Conservation (phyloP, 2,113 vertebrate species). For the Camarhynchus parvulus region DNA sequence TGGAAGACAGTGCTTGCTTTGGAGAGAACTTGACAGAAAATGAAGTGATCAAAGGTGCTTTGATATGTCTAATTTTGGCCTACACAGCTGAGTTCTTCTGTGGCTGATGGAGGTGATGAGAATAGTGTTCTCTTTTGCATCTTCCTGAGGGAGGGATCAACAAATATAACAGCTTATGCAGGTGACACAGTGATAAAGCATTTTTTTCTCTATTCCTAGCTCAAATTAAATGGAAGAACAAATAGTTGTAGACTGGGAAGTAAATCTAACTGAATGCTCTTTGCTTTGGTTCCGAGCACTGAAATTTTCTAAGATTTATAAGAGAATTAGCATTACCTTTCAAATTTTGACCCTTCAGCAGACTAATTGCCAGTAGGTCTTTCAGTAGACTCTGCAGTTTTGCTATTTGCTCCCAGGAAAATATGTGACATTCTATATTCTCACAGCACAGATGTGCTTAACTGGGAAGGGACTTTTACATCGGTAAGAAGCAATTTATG, state of each 20-base stretch:
- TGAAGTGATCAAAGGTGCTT: slow-evolving; percentile 63
- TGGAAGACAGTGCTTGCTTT: slow-evolving; percentile 7
- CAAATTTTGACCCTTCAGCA: neutral
- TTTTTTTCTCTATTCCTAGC: neutral
- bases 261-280: neutral
- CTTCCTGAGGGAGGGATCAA: neutral
- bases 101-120: neutral
- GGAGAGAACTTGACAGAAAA: slow-evolving; percentile 36
- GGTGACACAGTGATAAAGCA: neutral
- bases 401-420: neutral
- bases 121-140: neutral
- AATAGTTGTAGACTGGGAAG: neutral
- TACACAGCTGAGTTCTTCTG: neutral
- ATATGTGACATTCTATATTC: neutral
- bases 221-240: neutral
- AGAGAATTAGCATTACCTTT: neutral
- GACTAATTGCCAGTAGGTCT: neutral
- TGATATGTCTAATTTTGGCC: slow-evolving; percentile 41
- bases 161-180: neutral
- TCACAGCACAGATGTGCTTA: neutral
- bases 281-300: neutral
- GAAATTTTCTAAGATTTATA: neutral
- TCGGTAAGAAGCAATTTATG: slow-evolving; percentile 16
- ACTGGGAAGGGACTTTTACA: neutral
- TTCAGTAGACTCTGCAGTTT: neutral